Conservation (phyloP, 2,113 vertebrate genomes). For the Periophthalmus modestus region DNA sequence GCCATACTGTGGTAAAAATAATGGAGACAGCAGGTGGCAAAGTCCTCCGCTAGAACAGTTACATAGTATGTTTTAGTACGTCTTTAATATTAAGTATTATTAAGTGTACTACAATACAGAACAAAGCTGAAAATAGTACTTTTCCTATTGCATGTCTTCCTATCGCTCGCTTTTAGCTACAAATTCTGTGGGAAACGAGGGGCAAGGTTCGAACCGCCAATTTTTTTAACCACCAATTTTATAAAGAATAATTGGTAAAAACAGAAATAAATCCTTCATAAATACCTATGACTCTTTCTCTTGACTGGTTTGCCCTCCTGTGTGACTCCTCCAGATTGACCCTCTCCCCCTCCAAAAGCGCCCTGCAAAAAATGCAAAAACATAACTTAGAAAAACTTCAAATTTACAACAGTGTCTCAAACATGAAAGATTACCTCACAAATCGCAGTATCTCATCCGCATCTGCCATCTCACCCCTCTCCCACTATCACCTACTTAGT, state of each 20-base stretch:
- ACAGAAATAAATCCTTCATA: background rate
- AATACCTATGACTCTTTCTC: constrained; percentile 73
- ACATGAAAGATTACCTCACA: constrained; percentile 52
- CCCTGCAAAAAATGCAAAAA: constrained; percentile 70
- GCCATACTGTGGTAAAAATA: no score
- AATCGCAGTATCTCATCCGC: constrained; percentile 51
- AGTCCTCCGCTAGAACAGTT: no score
- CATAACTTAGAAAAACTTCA: constrained; percentile 1
- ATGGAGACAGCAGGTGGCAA: no score
- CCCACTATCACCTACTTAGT: constrained; percentile 40
- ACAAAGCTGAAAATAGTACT: no score
- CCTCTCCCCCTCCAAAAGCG: constrained; percentile 88
- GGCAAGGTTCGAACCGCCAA: background rate
- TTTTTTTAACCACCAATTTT: no score
- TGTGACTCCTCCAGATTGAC: constrained; percentile 78
- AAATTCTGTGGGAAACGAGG: background rate
- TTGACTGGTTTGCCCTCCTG: constrained; percentile 70
- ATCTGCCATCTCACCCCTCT: constrained; percentile 64
- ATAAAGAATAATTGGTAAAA: background rate
- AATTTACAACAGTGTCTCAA: background rate
- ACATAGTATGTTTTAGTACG: no score
- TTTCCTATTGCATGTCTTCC: no score
- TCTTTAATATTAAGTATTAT: no score
- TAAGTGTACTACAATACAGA: no score
- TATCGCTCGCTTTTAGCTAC: no score